A percentile compares a stretch with the other conserved stretches of the same genome.
These are phyloP conservation scores for Cisticola juncidis DNA, from an alignment of 2,113 vertebrate genomes.

Conservation along the genomic window DNA sequence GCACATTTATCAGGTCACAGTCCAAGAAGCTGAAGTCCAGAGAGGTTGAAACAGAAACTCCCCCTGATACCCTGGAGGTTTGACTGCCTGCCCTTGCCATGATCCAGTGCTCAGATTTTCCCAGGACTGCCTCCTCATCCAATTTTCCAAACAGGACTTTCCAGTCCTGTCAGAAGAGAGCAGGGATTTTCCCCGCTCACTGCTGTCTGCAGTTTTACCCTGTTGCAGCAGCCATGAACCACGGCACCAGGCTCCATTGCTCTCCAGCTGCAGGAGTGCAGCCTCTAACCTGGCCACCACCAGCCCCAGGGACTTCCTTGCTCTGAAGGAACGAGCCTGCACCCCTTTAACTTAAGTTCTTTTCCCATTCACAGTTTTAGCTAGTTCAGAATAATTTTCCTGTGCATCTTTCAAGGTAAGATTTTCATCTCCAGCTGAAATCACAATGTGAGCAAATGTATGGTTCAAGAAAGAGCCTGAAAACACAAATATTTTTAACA, in stretches of 20 bases:
- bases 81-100: background rate
- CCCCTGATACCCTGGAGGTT: background rate
- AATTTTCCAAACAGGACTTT: slow-evolving; percentile 55
- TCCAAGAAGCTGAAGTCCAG: background rate
- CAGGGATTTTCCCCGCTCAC: slow-evolving; percentile 4
- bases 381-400: background rate
- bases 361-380: background rate
- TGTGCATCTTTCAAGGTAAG: background rate
- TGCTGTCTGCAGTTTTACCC: background rate
- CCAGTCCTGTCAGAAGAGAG: background rate
- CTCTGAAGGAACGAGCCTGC: background rate
- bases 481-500: background rate
- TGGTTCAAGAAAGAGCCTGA: background rate
- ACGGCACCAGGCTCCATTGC: accelerated
- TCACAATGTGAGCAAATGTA: background rate
- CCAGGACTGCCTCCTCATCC: background rate
- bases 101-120: background rate
- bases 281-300: background rate
- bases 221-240: background rate
- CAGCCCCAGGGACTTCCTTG: background rate
- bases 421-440: background rate
- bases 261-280: background rate
- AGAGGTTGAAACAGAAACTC: background rate
- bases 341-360: background rate
- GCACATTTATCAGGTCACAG: background rate